phyloP scores from a whole-genome alignment of 2,888 invertebrate genomes.

The Zygogramma bicolorata region DNA sequence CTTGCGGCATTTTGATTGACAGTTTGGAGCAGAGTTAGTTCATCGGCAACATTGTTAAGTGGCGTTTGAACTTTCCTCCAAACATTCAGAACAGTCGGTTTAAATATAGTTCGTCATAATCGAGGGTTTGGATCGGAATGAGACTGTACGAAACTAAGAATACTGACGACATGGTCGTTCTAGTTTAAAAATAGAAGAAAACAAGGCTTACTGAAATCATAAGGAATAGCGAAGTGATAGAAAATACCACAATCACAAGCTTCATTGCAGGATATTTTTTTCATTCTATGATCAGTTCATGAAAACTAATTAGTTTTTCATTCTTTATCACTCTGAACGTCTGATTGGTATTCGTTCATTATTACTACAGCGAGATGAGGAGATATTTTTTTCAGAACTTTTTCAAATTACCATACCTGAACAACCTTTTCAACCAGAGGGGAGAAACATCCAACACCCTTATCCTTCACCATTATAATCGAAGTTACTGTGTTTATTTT shows the following conservation, averaged over 20 bases:
- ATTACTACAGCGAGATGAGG: too few species aligned
- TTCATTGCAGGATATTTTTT: too few species aligned
- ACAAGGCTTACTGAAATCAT: constrained; percentile 4
- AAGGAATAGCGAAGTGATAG: background rate
- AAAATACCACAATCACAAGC: background rate
- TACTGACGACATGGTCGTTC: constrained; percentile 25
- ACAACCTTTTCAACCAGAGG: too few species aligned
- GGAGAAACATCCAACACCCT: too few species aligned
- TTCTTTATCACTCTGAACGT: too few species aligned
- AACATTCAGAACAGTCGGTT: background rate
- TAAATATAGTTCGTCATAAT: constrained; percentile 27
- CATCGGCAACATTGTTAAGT: background rate
- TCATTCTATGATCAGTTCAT: too few species aligned
- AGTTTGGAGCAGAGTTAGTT: background rate
- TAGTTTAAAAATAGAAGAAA: constrained; percentile 29
- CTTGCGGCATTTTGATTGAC: background rate
- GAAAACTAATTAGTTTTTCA: too few species aligned
- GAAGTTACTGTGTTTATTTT: too few species aligned
- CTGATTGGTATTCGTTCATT: too few species aligned
- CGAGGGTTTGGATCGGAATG: constrained; percentile 31
- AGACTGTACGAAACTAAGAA: constrained; percentile 29
- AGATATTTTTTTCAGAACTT: too few species aligned
- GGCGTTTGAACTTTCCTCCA: constrained; percentile 14
- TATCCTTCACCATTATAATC: too few species aligned
- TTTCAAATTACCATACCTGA: too few species aligned